Percentiles rank a stretch among this genome's conserved stretches.
Evolutionary conservation across 2,888 invertebrate genomes (phyloP).

Genomic region (Heliothis peltigera): DNA sequence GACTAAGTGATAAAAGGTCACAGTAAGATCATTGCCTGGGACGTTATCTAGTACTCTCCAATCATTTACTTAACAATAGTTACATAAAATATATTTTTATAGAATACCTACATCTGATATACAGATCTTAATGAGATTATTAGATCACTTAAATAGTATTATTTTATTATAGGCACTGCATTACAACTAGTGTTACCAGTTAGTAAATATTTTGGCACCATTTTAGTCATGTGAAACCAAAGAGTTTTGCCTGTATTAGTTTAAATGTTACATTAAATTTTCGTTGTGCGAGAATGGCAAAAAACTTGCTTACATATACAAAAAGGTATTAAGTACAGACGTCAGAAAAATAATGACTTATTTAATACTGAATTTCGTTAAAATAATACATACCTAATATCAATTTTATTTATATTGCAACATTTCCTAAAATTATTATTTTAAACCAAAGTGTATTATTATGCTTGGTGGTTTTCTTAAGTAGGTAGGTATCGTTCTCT

Average conservation of each 20-base stretch:
- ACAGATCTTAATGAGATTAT: slow-evolving; percentile 68
- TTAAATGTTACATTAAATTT: slow-evolving; percentile 24
- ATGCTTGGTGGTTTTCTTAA: background rate
- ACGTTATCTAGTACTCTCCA: background rate
- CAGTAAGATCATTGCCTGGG: background rate
- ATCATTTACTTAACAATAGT: slow-evolving; percentile 15
- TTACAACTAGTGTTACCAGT: slow-evolving; percentile 47
- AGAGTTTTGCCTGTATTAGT: slow-evolving; percentile 53
- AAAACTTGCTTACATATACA: background rate
- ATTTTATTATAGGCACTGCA: slow-evolving; percentile 58
- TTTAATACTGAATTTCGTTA: slow-evolving; percentile 42
- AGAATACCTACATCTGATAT: slow-evolving; percentile 58
- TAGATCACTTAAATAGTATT: slow-evolving; percentile 45
- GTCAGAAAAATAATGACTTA: slow-evolving; percentile 22
- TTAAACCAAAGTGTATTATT: slow-evolving; percentile 13
- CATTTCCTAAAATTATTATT: slow-evolving; percentile 18
- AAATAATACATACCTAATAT: slow-evolving; percentile 18
- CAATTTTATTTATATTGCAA: slow-evolving; percentile 10
- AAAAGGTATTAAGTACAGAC: background rate
- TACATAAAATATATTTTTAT: slow-evolving; percentile 43
- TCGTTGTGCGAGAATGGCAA: slow-evolving; percentile 7
- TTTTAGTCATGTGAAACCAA: slow-evolving; percentile 54
- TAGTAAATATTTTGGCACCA: slow-evolving; percentile 64
- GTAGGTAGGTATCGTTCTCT: background rate
- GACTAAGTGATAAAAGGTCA: background rate